Conservation (phyloP, 2,888 invertebrate genomes). For the Latrodectus elegans region DNA sequence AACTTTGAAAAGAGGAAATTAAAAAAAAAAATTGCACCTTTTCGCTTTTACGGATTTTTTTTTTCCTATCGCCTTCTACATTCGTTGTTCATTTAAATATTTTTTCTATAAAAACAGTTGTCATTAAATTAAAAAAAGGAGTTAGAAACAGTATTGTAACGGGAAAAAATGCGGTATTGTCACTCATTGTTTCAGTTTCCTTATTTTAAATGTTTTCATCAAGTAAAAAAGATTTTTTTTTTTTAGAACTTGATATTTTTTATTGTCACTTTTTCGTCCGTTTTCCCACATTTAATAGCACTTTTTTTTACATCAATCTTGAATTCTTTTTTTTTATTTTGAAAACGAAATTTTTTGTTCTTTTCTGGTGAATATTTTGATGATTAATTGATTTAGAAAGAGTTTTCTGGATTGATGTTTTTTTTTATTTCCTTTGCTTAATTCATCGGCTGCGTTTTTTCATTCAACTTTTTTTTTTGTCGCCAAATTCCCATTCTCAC, state of each 20-base stretch:
- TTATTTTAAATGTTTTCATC: constrained; percentile 65
- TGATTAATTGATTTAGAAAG: constrained; percentile 68
- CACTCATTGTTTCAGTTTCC: constrained; percentile 68
- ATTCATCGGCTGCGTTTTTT: constrained; percentile 19
- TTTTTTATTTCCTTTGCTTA: constrained; percentile 3
- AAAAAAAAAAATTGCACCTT: constrained; percentile 16
- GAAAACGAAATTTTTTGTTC: constrained; percentile 30
- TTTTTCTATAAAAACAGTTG: constrained; percentile 39
- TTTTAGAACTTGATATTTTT: constrained; percentile 37
- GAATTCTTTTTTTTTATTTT: constrained; percentile 37
- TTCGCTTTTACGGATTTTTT: constrained; percentile 12
- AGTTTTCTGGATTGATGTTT: constrained; percentile 48
- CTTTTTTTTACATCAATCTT: constrained; percentile 29
- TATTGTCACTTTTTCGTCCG: constrained; percentile 42
- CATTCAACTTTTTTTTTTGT: constrained; percentile 3
- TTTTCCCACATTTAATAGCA: constrained; percentile 60
- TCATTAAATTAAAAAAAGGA: constrained; percentile 27
- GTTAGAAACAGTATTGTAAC: constrained; percentile 13
- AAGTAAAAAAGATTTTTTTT: not conserved
- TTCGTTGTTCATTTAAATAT: constrained; percentile 57
- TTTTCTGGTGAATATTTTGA: constrained; percentile 53
- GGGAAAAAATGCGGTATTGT: constrained; percentile 49
- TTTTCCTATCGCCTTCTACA: constrained; percentile 19
- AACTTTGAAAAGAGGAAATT: constrained; percentile 9
- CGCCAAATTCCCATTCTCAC: constrained; percentile 32